Conservation (phyloP, 1,140 invertebrate species). For the Hesperophylax magnus region DNA sequence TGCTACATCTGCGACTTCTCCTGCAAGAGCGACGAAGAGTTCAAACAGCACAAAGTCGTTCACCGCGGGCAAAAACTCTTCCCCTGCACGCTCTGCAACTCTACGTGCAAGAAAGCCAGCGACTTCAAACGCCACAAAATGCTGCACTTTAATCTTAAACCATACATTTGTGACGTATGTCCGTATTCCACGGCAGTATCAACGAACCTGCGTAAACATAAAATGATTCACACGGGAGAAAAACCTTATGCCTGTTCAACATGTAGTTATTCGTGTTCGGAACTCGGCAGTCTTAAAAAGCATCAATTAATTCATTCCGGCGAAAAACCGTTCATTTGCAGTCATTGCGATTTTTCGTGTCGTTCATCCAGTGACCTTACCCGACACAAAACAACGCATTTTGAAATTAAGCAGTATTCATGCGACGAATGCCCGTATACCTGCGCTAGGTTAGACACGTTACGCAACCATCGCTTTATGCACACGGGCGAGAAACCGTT, state of each 20-base stretch:
- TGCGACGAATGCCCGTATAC: slow-evolving; percentile 26
- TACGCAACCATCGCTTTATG: slow-evolving; percentile 24
- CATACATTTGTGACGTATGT: slow-evolving; percentile 7
- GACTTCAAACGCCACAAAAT: neutral
- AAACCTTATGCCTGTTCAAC: slow-evolving; percentile 4
- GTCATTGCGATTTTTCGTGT: slow-evolving; percentile 24
- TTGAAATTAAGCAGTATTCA: slow-evolving; percentile 24
- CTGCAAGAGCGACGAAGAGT: neutral
- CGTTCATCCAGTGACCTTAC: slow-evolving; percentile 20
- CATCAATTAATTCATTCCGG: slow-evolving; percentile 23
- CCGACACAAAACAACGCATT: slow-evolving; percentile 36
- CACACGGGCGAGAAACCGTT: slow-evolving; percentile 26
- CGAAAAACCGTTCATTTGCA: slow-evolving; percentile 29
- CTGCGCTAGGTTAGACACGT: slow-evolving; percentile 3
- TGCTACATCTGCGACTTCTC: slow-evolving; percentile 10
- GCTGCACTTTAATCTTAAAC: neutral
- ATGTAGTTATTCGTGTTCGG: slow-evolving; percentile 11
- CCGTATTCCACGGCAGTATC: neutral
- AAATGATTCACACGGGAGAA: slow-evolving; percentile 18
- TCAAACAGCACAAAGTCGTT: slow-evolving; percentile 16
- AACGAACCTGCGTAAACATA: slow-evolving; percentile 2
- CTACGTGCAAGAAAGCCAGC: neutral
- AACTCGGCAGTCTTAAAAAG: slow-evolving; percentile 6
- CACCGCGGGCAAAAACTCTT: slow-evolving; percentile 21
- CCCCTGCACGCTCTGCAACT: slow-evolving; percentile 5